These are phyloP conservation scores for Drosophila ironensis DNA, from an alignment of 1,140 invertebrate species.

Conservation along the genomic window DNA sequence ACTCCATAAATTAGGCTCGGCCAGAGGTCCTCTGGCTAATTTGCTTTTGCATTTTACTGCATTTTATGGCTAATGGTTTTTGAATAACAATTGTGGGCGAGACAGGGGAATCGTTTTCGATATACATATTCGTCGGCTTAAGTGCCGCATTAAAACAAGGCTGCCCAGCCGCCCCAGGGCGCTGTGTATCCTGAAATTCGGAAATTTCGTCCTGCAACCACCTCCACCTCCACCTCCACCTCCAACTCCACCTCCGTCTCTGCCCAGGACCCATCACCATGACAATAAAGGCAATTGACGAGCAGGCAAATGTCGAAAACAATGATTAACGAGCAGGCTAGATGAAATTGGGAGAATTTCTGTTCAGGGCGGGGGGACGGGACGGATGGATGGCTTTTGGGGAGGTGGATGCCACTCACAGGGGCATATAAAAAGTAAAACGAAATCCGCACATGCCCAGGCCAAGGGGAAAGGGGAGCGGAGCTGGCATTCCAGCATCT, in stretches of 20 bases:
- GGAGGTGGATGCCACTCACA: constrained; percentile 49
- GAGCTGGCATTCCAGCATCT: constrained; percentile 27
- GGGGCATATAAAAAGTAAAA: constrained; percentile 45
- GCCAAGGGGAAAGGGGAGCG: background rate
- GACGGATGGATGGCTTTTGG: too few species aligned
- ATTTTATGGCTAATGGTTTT: constrained; percentile 79
- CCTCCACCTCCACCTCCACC: background rate
- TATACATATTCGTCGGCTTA: constrained; percentile 67
- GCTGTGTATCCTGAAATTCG: background rate
- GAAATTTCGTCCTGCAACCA: too few species aligned
- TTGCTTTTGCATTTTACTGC: constrained; percentile 66
- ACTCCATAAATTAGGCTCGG: constrained; percentile 65
- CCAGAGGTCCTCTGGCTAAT: constrained; percentile 34
- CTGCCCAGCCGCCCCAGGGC: background rate
- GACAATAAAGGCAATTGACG: constrained; percentile 80
- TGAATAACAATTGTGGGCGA: constrained; percentile 60
- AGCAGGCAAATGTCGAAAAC: constrained; percentile 76
- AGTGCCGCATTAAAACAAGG: constrained; percentile 73
- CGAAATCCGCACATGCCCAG: constrained; percentile 21
- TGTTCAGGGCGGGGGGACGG: background rate
- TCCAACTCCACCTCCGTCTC: background rate
- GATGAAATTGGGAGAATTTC: constrained; percentile 20
- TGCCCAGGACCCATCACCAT: constrained; percentile 55
- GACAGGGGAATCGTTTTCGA: constrained; percentile 24
- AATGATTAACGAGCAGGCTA: constrained; percentile 73